Evolutionary conservation across 2,797 vertebrate species (phyloP).

Genomic region (Cuculus canorus): DNA sequence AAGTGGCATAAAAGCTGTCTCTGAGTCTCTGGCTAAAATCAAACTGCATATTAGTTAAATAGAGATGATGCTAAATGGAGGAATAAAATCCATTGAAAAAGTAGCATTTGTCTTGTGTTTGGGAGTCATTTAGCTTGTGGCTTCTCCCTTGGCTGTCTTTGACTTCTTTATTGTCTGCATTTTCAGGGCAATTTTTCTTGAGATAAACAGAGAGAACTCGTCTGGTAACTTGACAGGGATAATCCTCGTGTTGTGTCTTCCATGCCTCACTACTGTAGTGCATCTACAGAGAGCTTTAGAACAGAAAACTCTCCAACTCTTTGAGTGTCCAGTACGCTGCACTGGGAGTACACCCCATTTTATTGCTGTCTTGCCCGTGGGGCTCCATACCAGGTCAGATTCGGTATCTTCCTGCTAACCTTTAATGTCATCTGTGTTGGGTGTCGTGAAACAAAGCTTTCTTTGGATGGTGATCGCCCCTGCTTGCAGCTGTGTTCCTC

Average conservation of each 20-base stretch:
- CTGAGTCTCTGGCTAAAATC: slow-evolving; percentile 17
- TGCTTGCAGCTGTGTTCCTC: background rate
- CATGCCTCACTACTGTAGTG: background rate
- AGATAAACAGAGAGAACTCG: background rate
- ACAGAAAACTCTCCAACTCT: background rate
- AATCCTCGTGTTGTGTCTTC: background rate
- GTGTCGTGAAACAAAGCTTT: background rate
- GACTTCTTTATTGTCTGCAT: background rate
- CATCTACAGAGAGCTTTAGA: background rate
- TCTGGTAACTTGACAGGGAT: background rate
- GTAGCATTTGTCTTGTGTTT: background rate
- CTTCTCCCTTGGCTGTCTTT: background rate
- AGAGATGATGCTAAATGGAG: background rate
- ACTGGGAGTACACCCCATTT: background rate
- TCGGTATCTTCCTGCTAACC: background rate
- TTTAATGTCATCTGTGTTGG: background rate
- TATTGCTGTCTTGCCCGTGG: background rate
- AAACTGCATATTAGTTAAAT: background rate
- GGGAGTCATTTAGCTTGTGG: background rate
- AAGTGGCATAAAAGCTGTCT: background rate
- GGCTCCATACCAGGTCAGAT: background rate
- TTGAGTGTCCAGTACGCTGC: background rate
- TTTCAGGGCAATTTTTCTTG: background rate
- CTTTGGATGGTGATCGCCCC: background rate
- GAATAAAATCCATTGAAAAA: background rate